Evolutionary conservation across 2,113 vertebrate species (phyloP), one percentile per base, ranked within the genome.

Genomic region (Pholis gunnellus): DNA sequence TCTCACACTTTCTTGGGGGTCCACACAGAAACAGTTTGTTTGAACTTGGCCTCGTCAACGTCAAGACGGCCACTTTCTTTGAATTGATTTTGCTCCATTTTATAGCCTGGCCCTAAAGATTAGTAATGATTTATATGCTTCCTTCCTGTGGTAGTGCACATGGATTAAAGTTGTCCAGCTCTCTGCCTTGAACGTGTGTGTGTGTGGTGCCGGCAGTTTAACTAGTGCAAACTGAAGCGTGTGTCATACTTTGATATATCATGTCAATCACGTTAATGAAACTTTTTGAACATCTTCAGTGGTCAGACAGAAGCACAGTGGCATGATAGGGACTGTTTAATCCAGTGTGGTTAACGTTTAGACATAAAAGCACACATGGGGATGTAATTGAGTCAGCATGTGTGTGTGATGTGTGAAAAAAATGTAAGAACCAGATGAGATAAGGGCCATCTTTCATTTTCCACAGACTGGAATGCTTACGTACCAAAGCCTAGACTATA

Each of bases 121-220:
- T 96, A 97, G 95, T 96, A 95, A 95, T 97, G 96, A 98, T 97
- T 97, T 97, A 97, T 96, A 95, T 93, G 94, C 95, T 97, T 96
- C 96, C 94, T 95, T 96, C 95, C 94, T 95, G 95, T 96, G 95
- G 96, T 96, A 96, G 96, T 95, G 96, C 95, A 96, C 93, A 42
- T 94, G 95, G 96, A 97, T 97, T 97, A 97, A 97, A 96, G 95
- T 94, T 95, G 94, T 95, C 94, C 95, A 95, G 95, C 96, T 94
- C 92, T 95, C 46, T 18, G 92, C 95, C 95, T 95, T 96, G 95
- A 97, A 96, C 95, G 36, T 95, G 22, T 65, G 42, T 64, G 38
- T 66, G 64, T 61, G 38, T 79, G 83, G 74, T 5, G 40, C 50
- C 15, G 0, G 69, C 60, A 71, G 31, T 73, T 75, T 70, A 79